Conservation (phyloP, 2,888 invertebrate species). For the Rapana venosa region DNA sequence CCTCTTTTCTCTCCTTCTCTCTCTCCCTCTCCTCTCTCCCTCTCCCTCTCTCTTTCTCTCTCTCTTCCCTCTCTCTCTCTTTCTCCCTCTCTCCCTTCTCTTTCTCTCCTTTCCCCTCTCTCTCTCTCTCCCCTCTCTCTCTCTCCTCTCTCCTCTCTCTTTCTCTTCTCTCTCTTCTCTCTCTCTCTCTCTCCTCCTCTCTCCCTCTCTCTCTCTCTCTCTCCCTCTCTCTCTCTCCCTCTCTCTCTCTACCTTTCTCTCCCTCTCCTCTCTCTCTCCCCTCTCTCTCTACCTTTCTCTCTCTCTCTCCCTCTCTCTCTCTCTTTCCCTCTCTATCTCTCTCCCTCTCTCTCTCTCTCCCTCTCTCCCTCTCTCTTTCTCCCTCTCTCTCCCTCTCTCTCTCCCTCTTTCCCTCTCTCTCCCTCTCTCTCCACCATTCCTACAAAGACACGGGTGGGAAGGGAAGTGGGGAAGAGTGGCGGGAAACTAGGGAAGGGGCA, state of each 20-base stretch:
- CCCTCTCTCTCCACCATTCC: not conserved
- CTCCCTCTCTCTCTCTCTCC: not conserved
- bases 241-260: not conserved
- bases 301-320: not conserved
- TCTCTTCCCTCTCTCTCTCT: not conserved
- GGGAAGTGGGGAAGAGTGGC: too few species aligned
- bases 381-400: not conserved
- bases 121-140: not conserved
- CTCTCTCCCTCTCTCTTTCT: not conserved
- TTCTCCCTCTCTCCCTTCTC: not conserved
- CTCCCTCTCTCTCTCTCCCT: not conserved
- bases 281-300: not conserved
- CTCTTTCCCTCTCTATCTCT: not conserved
- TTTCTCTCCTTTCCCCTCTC: not conserved
- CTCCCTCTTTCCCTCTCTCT: not conserved
- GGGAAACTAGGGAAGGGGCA: too few species aligned
- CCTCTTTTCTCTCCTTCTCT: not conserved
- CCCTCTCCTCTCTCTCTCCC: not conserved
- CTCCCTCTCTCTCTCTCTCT: not conserved
- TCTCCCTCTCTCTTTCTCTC: not conserved
- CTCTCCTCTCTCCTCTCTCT: not conserved
- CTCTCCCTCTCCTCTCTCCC: not conserved
- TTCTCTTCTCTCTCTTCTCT: not conserved
- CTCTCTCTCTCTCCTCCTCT: not conserved
- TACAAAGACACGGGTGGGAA: too few species aligned